Evolutionary conservation across 2,797 vertebrate species (phyloP).

Genomic region (Sorex maritimensis): DNA sequence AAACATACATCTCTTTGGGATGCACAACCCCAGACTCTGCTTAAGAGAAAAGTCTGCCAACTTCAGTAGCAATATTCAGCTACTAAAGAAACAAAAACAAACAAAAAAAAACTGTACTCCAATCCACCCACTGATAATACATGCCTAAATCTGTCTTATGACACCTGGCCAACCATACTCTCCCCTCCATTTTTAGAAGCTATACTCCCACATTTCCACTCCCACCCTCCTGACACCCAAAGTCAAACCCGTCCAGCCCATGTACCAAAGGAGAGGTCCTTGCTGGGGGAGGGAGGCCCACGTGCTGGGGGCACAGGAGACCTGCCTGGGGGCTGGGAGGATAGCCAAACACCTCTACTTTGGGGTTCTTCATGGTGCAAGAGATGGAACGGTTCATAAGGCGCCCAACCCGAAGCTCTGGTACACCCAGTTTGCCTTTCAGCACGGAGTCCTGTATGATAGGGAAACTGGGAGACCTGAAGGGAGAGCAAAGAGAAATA

Average conservation of each 20-base stretch:
- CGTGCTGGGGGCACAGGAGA: constrained; percentile 91
- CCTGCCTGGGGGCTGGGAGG: constrained; percentile 97
- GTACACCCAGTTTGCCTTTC: constrained; percentile 97
- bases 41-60: not conserved
- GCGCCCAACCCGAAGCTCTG: constrained; percentile 96
- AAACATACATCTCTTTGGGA: not conserved
- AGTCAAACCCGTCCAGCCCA: constrained; percentile 83
- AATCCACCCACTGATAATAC: constrained; percentile 23
- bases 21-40: constrained; percentile 26
- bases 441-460: constrained; percentile 98
- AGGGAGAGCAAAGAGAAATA: constrained; percentile 57
- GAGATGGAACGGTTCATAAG: constrained; percentile 99
- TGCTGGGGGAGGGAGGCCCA: constrained; percentile 89
- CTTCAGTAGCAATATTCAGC: constrained; percentile 23
- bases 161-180: constrained; percentile 27
- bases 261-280: constrained; percentile 88
- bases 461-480: constrained; percentile 98
- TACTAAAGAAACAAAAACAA: not conserved
- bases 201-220: constrained; percentile 37
- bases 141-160: constrained; percentile 27
- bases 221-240: constrained; percentile 69
- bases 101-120: not conserved
- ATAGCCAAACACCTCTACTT: constrained; percentile 97
- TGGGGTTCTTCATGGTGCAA: constrained; percentile 98
- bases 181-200: constrained; percentile 53